These are phyloP conservation scores for Poicephalus gulielmi DNA, from an alignment of 2,113 vertebrate genomes.

Conservation along the genomic window DNA sequence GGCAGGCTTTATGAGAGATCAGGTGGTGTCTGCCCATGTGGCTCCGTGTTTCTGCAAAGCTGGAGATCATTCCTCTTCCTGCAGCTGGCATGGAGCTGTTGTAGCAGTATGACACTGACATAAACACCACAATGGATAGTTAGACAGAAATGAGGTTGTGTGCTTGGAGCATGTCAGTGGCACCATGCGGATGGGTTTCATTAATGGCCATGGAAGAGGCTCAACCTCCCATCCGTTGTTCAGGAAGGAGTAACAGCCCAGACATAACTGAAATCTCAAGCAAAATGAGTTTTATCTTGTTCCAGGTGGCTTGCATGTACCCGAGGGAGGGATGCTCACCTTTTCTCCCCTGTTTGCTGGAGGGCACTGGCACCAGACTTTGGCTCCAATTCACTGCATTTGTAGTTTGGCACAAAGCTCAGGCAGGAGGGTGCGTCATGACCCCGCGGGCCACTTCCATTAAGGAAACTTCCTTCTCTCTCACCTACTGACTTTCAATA, in stretches of 20 bases:
- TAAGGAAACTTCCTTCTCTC: not conserved
- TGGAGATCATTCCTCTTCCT: slow-evolving; percentile 4
- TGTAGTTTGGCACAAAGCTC: not conserved
- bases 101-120: not conserved
- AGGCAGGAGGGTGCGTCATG: not conserved
- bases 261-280: not conserved
- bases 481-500: not conserved
- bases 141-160: not conserved
- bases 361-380: not conserved
- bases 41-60: not conserved
- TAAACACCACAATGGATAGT: not conserved
- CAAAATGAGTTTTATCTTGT: not conserved
- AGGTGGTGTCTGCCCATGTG: slow-evolving; percentile 33
- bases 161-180: not conserved
- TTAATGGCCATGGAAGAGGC: fast-evolving
- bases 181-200: fast-evolving
- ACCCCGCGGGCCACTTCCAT: not conserved
- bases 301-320: fast-evolving
- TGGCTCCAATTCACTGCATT: not conserved
- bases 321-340: not conserved
- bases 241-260: not conserved
- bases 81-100: not conserved
- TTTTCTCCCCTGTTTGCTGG: not conserved
- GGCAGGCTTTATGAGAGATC: slow-evolving; percentile 39
- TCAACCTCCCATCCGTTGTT: not conserved